Conservation (phyloP, 2,113 vertebrate genomes). For the Choloepus hoffmanni region DNA sequence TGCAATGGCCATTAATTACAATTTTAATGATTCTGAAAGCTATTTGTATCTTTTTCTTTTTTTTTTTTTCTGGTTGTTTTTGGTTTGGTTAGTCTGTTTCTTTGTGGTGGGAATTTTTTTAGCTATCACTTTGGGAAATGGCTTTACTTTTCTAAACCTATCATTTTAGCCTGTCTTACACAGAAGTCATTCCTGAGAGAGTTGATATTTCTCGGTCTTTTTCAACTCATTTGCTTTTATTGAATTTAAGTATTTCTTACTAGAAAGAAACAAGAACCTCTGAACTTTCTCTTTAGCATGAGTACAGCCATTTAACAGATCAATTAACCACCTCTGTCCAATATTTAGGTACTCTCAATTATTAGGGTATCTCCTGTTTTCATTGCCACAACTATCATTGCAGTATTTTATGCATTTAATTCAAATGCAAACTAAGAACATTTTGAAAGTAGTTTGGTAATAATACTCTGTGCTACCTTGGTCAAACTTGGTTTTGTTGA, state of each 20-base stretch:
- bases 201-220: background rate
- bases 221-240: background rate
- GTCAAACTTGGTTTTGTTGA: background rate
- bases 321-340: background rate
- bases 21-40: slow-evolving; percentile 26
- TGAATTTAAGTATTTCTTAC: slow-evolving; percentile 25
- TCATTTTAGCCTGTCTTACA: background rate
- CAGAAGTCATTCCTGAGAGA: background rate
- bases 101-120: background rate
- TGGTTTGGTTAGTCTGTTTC: background rate
- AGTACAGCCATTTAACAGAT: background rate
- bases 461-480: background rate
- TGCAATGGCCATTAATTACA: background rate
- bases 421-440: slow-evolving; percentile 27
- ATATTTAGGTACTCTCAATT: background rate
- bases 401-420: background rate
- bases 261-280: slow-evolving; percentile 38
- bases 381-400: background rate
- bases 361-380: background rate
- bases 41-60: slow-evolving; percentile 28
- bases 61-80: background rate
- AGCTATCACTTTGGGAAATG: background rate
- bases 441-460: background rate
- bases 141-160: background rate
- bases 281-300: background rate